A percentile compares a stretch with the other conserved stretches of the same genome.
phyloP scores from a whole-genome alignment of 2,797 vertebrate species.

The Peromyscus nudipes region DNA sequence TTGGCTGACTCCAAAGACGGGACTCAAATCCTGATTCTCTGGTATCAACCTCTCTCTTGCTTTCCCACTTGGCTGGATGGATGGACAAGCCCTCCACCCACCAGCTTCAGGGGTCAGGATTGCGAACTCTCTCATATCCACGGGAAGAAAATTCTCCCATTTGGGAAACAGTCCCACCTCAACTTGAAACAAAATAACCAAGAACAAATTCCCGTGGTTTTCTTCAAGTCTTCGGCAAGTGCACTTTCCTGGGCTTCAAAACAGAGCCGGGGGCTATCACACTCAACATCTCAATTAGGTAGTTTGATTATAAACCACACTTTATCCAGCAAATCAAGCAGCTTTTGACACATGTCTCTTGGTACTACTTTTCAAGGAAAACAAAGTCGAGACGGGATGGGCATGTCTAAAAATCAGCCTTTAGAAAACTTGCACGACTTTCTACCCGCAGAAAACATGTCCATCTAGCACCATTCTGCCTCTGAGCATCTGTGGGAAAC shows the following conservation, averaged over 20 bases:
- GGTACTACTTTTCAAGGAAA: not conserved
- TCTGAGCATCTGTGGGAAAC: too few species aligned
- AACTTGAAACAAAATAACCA: not conserved
- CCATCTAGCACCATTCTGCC: fast-evolving
- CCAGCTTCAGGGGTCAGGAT: not conserved
- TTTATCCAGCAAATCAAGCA: not conserved
- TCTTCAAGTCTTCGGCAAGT: not conserved
- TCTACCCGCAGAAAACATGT: not conserved
- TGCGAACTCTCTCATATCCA: not conserved
- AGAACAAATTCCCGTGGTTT: not conserved
- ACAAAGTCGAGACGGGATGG: not conserved
- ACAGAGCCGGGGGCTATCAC: not conserved
- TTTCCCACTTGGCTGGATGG: not conserved
- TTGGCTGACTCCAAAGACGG: not conserved
- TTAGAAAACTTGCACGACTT: not conserved
- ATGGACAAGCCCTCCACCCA: not conserved
- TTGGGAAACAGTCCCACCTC: not conserved
- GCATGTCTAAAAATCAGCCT: not conserved
- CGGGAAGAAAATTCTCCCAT: not conserved
- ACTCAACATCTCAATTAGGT: not conserved
- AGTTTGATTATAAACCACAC: not conserved
- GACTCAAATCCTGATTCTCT: not conserved
- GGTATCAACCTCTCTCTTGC: not conserved
- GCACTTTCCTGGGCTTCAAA: not conserved
- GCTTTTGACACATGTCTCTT: not conserved